Percentiles rank a stretch among this genome's conserved stretches.
Conservation (phyloP, 1,140 invertebrate genomes). For the Drosophila kurseongensis region DNA sequence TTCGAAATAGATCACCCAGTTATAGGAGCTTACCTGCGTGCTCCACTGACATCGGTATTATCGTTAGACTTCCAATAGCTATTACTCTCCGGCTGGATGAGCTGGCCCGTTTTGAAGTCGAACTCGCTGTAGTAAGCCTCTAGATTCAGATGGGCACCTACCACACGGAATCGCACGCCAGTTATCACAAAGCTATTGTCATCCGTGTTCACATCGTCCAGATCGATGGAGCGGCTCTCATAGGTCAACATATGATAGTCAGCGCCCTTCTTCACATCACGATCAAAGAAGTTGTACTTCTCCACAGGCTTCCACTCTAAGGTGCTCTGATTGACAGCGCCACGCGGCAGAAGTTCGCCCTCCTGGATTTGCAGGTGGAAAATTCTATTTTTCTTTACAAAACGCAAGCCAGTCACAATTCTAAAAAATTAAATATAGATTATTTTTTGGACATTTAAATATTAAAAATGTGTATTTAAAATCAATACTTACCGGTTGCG, state of each 20-base stretch:
- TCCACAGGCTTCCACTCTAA: conserved; percentile 89
- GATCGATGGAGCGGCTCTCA: conserved; percentile 91
- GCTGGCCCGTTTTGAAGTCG: conserved; percentile 90
- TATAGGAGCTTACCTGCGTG: conserved; percentile 54
- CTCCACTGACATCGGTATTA: conserved; percentile 88
- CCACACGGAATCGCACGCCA: conserved; percentile 89
- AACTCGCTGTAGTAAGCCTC: conserved; percentile 92
- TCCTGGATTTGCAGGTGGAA: conserved; percentile 94
- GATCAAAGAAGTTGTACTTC: conserved; percentile 86
- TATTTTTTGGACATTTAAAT: not conserved
- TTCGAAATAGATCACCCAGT: conserved; percentile 2
- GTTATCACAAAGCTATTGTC: conserved; percentile 87
- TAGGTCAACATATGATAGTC: conserved; percentile 92
- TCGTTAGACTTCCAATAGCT: conserved; percentile 93
- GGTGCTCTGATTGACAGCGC: conserved; percentile 87
- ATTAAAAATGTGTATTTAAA: too few relatives aligned
- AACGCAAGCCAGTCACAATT: conserved; percentile 91
- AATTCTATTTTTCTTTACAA: conserved; percentile 90
- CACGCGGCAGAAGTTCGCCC: conserved; percentile 88
- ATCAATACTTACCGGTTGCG: conserved; percentile 89
- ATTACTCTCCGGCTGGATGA: conserved; percentile 86
- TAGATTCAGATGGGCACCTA: conserved; percentile 93
- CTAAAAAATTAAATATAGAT: conserved; percentile 81
- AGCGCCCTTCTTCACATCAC: conserved; percentile 85
- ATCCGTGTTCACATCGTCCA: conserved; percentile 90